These are phyloP conservation scores for Euspilapteryx auroguttella DNA, from an alignment of 2,888 invertebrate species.

Conservation along the genomic window DNA sequence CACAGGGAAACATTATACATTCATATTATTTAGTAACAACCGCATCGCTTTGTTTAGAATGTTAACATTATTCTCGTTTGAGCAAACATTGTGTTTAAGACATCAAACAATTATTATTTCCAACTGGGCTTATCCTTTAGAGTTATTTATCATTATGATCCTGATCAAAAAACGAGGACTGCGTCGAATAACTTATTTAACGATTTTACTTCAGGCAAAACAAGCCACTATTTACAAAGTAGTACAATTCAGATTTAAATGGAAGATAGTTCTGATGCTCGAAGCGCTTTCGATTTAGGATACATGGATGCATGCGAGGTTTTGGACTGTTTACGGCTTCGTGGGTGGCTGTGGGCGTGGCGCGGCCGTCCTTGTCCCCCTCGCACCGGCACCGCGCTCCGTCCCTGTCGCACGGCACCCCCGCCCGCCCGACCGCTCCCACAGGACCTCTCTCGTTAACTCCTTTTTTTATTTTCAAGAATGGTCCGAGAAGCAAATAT, in stretches of 20 bases:
- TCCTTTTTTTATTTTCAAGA: slow-evolving; percentile 53
- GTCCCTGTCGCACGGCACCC: slow-evolving; percentile 16
- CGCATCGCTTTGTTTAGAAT: slow-evolving; percentile 4
- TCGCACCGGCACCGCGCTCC: slow-evolving; percentile 17
- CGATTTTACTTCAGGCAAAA: too few relatives aligned
- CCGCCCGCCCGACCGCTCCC: slow-evolving; percentile 38
- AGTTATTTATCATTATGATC: slow-evolving; percentile 59
- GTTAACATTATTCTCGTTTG: slow-evolving; percentile 16
- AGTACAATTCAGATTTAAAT: not conserved
- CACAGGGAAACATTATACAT: too few relatives aligned
- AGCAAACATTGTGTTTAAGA: slow-evolving; percentile 56
- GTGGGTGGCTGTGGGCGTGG: slow-evolving; percentile 61
- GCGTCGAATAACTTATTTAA: slow-evolving; percentile 51
- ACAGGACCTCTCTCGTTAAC: slow-evolving; percentile 57
- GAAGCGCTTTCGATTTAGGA: slow-evolving; percentile 57
- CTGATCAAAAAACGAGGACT: slow-evolving; percentile 51
- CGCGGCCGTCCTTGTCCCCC: slow-evolving; percentile 18
- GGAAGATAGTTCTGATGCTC: slow-evolving; percentile 20
- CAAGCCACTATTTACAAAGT: too few relatives aligned
- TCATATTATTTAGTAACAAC: slow-evolving; percentile 2
- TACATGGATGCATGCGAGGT: slow-evolving; percentile 60
- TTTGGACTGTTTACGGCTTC: slow-evolving; percentile 59
- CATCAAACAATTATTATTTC: slow-evolving; percentile 54
- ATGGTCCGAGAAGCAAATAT: slow-evolving; percentile 57
- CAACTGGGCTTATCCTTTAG: slow-evolving; percentile 46